Conservation (phyloP, 2,113 vertebrate genomes). For the Castor canadensis region DNA sequence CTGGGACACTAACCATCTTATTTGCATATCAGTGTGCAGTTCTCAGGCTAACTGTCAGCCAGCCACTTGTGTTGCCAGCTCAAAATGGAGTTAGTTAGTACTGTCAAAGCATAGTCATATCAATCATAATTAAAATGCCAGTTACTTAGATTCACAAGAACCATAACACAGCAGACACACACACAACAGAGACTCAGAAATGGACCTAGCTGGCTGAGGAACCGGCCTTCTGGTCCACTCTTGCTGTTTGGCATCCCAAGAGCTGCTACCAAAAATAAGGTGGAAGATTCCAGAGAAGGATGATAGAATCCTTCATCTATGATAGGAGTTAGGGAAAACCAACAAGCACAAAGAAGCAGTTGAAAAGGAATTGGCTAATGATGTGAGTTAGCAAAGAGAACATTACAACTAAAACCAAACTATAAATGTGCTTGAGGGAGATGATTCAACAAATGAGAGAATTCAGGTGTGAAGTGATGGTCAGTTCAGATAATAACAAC, state of each 20-base stretch:
- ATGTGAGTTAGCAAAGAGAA: slow-evolving; percentile 24
- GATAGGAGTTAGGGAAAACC: background rate
- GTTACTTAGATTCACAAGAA: background rate
- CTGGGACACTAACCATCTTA: background rate
- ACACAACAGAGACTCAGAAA: background rate
- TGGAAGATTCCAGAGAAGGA: background rate
- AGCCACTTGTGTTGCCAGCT: background rate
- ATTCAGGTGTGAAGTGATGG: slow-evolving; percentile 32
- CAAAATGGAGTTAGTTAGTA: background rate
- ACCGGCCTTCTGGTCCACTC: background rate
- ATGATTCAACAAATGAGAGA: slow-evolving; percentile 45
- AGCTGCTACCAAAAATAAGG: background rate
- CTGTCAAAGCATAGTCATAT: background rate
- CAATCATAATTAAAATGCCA: background rate
- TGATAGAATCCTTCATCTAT: too few species aligned
- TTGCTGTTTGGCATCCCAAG: background rate
- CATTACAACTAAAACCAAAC: background rate
- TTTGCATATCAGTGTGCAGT: background rate
- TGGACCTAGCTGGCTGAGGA: background rate
- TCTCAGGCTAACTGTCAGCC: background rate
- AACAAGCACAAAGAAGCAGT: background rate
- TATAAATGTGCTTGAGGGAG: slow-evolving; percentile 10
- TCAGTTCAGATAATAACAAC: background rate
- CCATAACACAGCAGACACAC: background rate
- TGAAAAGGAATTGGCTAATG: background rate